phyloP scores from a whole-genome alignment of 1,140 invertebrate genomes.

The Drosophila pseudoobscura region DNA sequence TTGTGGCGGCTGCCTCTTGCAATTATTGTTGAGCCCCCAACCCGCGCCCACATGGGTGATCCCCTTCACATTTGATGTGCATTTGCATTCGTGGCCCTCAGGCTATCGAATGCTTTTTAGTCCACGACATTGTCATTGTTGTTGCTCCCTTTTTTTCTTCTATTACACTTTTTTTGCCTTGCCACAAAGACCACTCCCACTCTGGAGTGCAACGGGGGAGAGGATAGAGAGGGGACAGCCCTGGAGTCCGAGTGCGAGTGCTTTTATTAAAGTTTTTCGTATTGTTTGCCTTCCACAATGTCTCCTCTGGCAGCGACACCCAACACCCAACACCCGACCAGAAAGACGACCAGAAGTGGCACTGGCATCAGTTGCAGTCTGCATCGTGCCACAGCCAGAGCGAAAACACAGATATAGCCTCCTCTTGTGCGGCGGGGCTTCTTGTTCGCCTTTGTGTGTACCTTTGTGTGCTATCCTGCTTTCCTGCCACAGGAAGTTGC shows the following conservation, averaged over 20 bases:
- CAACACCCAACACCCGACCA: conserved; percentile 16
- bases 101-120: conserved; percentile 69
- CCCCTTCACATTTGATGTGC: conserved; percentile 50
- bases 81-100: conserved; percentile 64
- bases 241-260: conserved; percentile 36
- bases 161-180: conserved; percentile 30
- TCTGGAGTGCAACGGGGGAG: conserved; percentile 14
- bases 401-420: neutral
- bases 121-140: conserved; percentile 70
- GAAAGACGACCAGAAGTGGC: conserved; percentile 43
- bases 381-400: neutral
- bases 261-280: conserved; percentile 74
- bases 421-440: too few species aligned
- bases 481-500: conserved; percentile 20
- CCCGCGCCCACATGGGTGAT: conserved; percentile 1
- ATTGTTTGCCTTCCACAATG: conserved; percentile 73
- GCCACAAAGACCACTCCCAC: conserved; percentile 51
- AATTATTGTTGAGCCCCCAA: conserved; percentile 54
- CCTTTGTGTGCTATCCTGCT: neutral
- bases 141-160: conserved; percentile 44
- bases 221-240: neutral
- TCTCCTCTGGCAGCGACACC: conserved; percentile 48
- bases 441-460: neutral
- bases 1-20: conserved; percentile 36
- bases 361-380: conserved; percentile 45